phyloP scores from a whole-genome alignment of 2,113 vertebrate species.

The Xiphophorus maculatus region DNA sequence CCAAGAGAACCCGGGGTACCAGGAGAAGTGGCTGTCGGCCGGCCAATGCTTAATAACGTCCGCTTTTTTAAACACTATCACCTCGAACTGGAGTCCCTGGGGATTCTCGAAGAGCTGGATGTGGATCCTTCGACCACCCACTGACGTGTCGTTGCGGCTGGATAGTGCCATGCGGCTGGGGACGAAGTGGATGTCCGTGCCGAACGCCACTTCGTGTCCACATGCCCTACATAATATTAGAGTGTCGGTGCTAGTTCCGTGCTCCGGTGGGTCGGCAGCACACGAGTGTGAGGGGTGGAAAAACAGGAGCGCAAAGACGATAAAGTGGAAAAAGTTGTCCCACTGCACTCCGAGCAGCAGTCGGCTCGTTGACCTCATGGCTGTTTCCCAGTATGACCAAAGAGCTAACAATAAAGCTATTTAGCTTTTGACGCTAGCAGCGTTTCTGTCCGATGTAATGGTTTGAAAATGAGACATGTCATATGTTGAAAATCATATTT shows the following conservation, averaged over 20 bases:
- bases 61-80: conserved; percentile 68
- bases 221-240: conserved; percentile 59
- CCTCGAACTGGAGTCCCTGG: conserved; percentile 74
- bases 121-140: conserved; percentile 33
- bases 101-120: conserved; percentile 74
- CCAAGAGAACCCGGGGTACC: conserved; percentile 66
- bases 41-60: conserved; percentile 73
- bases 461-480: no score
- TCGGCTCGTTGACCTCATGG: background rate
- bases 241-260: conserved; percentile 19
- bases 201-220: conserved; percentile 58
- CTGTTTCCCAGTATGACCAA: background rate
- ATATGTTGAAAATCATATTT: no score
- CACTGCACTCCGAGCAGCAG: background rate
- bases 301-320: conserved; percentile 21
- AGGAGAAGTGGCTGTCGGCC: conserved; percentile 63
- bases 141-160: conserved; percentile 51
- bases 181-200: conserved; percentile 48
- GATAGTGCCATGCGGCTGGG: conserved; percentile 69
- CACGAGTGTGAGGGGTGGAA: conserved; percentile 37
- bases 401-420: background rate
- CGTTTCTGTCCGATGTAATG: background rate
- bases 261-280: background rate
- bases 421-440: conserved; percentile 9
- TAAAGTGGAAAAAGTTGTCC: background rate